Evolutionary conservation across 1,140 invertebrate genomes (phyloP).

Genomic region (Planococcus citri): DNA sequence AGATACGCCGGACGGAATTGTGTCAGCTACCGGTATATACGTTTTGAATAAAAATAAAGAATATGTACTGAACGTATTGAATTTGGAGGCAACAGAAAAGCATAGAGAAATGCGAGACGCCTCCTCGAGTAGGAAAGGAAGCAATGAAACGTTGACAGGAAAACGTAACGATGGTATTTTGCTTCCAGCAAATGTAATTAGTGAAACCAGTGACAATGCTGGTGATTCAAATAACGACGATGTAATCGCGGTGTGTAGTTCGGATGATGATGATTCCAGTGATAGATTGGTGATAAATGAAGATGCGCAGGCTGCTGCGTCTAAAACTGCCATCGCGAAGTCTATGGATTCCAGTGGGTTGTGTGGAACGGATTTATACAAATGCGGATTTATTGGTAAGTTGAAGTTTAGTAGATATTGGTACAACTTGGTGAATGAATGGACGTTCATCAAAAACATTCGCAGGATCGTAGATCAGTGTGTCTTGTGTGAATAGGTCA

Average conservation of each 20-base stretch:
- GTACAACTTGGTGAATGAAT: no score
- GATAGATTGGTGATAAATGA: not conserved
- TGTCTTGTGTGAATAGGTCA: no score
- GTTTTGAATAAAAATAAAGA: not conserved
- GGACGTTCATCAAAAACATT: no score
- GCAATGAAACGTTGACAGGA: not conserved
- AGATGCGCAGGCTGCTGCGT: not conserved
- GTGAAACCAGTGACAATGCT: not conserved
- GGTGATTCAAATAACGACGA: not conserved
- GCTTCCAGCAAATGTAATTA: no score
- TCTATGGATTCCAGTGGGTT: not conserved
- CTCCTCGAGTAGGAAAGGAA: not conserved
- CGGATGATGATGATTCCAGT: not conserved
- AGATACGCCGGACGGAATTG: not conserved
- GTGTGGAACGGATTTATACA: not conserved
- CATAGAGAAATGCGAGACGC: not conserved
- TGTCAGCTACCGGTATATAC: not conserved
- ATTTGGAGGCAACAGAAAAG: not conserved
- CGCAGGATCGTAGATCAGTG: no score
- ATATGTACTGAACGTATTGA: not conserved
- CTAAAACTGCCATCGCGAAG: not conserved
- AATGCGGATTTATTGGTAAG: not conserved
- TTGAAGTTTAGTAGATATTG: no score
- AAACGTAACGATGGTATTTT: not conserved
- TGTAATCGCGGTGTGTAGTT: not conserved